A percentile compares a stretch with the other conserved stretches of the same genome.
Conservation (phyloP, 2,797 vertebrate species). For the Falco concolor region DNA sequence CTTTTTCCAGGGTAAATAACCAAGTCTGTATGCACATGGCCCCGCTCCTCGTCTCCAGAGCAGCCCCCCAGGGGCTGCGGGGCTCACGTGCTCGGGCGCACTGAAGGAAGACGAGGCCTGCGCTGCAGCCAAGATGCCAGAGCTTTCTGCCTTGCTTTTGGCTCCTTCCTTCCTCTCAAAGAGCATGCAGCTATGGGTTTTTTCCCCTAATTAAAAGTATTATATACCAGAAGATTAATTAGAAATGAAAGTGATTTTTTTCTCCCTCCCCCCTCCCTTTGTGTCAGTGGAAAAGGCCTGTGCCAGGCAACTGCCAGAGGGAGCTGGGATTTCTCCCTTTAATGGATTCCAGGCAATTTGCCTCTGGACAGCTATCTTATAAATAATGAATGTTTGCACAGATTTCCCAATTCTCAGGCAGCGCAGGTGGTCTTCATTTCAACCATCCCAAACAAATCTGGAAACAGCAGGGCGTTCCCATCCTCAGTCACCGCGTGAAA, state of each 20-base stretch:
- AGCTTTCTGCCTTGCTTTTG: neutral
- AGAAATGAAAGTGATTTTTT: conserved; percentile 46
- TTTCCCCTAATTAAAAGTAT: neutral
- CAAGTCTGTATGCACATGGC: fast-evolving
- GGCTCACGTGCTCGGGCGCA: neutral
- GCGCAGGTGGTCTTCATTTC: conserved; percentile 25
- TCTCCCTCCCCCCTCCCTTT: neutral
- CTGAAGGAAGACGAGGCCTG: neutral
- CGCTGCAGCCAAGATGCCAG: neutral
- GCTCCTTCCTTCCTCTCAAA: neutral
- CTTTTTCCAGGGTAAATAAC: neutral
- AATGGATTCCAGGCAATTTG: conserved; percentile 61
- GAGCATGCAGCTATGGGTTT: neutral
- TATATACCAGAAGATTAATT: conserved; percentile 61
- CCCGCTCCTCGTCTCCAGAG: neutral
- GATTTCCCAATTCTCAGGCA: conserved; percentile 17
- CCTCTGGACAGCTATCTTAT: conserved; percentile 51
- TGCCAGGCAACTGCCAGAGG: conserved; percentile 11
- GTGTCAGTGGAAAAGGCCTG: conserved; percentile 5
- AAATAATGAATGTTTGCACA: conserved; percentile 55
- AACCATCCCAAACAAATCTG: neutral
- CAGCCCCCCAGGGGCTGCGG: neutral
- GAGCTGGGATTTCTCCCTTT: conserved; percentile 42
- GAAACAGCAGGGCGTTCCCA: neutral
- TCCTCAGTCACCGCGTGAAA: neutral